phyloP scores from a whole-genome alignment of 1,140 invertebrate genomes.

The Drosophila ficusphila region DNA sequence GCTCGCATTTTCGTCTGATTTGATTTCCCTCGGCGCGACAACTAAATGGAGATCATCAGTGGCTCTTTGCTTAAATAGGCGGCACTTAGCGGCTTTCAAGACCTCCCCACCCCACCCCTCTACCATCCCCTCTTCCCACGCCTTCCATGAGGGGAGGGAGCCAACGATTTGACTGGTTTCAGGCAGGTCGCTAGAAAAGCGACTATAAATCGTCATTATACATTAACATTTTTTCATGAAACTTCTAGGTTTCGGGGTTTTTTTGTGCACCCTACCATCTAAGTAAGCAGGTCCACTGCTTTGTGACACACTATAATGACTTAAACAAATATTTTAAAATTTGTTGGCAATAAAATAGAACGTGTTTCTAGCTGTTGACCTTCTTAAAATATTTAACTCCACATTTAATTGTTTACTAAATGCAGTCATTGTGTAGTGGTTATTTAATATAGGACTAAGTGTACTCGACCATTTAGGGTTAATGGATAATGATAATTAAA shows the following conservation, averaged over 20 bases:
- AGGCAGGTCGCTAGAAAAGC: conserved; percentile 10
- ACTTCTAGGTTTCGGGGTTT: conserved; percentile 32
- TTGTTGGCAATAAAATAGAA: too few relatives aligned
- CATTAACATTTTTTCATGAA: conserved; percentile 25
- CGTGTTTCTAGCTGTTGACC: too few relatives aligned
- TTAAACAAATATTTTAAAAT: background rate
- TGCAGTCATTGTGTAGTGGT: too few relatives aligned
- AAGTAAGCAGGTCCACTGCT: conserved; percentile 5
- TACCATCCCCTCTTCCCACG: too few relatives aligned
- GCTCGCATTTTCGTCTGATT: conserved; percentile 46
- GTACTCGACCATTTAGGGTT: too few relatives aligned
- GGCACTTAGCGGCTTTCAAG: conserved; percentile 20
- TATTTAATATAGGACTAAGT: too few relatives aligned
- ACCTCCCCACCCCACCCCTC: background rate
- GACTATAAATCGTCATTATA: conserved; percentile 43
- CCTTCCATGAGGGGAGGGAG: background rate
- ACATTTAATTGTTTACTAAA: too few relatives aligned
- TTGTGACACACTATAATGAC: background rate
- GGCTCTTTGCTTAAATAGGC: conserved; percentile 55
- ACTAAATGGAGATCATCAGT: conserved; percentile 49
- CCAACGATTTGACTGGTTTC: conserved; percentile 48
- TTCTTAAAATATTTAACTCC: too few relatives aligned
- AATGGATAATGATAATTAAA: too few relatives aligned
- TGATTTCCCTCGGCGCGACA: conserved; percentile 37
- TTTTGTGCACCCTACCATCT: conserved; percentile 23